Conservation (phyloP, 2,888 invertebrate genomes). For the Acheta domesticus region DNA sequence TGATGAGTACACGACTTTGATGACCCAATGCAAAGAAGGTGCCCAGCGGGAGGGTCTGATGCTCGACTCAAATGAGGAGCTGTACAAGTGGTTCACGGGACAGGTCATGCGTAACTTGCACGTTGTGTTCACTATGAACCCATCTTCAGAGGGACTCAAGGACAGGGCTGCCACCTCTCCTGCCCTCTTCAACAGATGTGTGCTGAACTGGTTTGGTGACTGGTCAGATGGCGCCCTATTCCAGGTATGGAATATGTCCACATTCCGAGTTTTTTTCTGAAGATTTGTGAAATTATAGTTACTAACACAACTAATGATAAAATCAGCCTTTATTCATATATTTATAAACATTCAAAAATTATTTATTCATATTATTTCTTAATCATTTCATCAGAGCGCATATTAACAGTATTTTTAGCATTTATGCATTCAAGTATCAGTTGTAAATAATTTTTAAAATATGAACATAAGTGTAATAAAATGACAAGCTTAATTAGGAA, state of each 20-base stretch:
- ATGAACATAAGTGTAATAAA: too few species aligned
- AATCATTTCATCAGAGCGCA: too few species aligned
- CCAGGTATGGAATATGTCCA: conserved; percentile 57
- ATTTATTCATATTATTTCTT: neutral
- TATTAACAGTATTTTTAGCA: too few species aligned
- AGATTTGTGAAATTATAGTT: neutral
- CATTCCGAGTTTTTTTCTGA: neutral
- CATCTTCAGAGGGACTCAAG: conserved; percentile 95
- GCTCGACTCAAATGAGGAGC: conserved; percentile 96
- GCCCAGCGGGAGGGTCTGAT: conserved; percentile 96
- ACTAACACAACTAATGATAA: neutral
- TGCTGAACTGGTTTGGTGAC: conserved; percentile 99
- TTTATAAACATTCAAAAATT: neutral
- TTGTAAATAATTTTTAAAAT: too few species aligned
- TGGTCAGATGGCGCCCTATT: conserved; percentile 96
- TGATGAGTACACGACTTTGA: conserved; percentile 96
- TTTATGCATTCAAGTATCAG: too few species aligned
- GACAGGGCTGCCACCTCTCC: conserved; percentile 99
- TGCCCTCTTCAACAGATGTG: conserved; percentile 97
- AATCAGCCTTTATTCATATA: neutral
- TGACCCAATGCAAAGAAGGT: conserved; percentile 99
- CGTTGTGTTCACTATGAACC: conserved; percentile 99
- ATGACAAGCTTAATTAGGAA: too few species aligned
- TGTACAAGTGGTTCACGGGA: conserved; percentile 99
- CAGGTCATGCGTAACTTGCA: conserved; percentile 99